Conservation (phyloP, 1,140 invertebrate species). For the Mactra quadrangularis region DNA sequence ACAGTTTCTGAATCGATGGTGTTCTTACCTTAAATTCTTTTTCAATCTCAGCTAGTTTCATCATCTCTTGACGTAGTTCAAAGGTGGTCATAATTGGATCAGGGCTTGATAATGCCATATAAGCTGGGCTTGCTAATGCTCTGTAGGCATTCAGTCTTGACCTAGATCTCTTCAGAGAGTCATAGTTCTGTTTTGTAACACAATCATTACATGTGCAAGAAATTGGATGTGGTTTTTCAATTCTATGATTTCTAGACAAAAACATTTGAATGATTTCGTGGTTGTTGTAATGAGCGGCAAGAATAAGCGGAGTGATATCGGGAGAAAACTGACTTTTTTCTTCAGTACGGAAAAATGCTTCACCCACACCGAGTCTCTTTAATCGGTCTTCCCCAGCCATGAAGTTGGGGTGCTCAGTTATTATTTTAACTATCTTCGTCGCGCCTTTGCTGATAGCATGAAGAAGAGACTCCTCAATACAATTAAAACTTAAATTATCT, state of each 20-base stretch:
- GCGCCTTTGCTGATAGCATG: slow-evolving; percentile 83
- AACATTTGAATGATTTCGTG: slow-evolving; percentile 84
- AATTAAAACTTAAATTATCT: slow-evolving; percentile 79
- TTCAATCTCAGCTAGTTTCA: slow-evolving; percentile 83
- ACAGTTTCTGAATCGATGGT: too few species aligned
- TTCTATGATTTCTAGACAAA: slow-evolving; percentile 82
- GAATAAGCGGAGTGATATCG: slow-evolving; percentile 82
- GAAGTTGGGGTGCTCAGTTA: slow-evolving; percentile 82
- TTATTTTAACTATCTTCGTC: slow-evolving; percentile 82
- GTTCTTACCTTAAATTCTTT: slow-evolving; percentile 85
- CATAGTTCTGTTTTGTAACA: slow-evolving; percentile 85
- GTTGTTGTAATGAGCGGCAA: slow-evolving; percentile 83
- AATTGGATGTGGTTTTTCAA: slow-evolving; percentile 86
- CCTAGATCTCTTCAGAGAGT: slow-evolving; percentile 80
- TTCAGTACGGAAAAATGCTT: slow-evolving; percentile 79
- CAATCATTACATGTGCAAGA: slow-evolving; percentile 86
- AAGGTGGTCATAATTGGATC: slow-evolving; percentile 89
- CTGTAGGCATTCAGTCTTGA: slow-evolving; percentile 83
- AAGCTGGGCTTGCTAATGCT: slow-evolving; percentile 84
- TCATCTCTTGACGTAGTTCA: slow-evolving; percentile 86
- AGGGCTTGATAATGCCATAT: slow-evolving; percentile 87
- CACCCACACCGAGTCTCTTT: slow-evolving; percentile 77
- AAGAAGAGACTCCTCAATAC: slow-evolving; percentile 82
- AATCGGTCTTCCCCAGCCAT: slow-evolving; percentile 82
- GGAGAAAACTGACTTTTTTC: slow-evolving; percentile 81